Base-by-base conservation (phyloP, 64 coral and sea anemone species). In the Porites lutea region DNA sequence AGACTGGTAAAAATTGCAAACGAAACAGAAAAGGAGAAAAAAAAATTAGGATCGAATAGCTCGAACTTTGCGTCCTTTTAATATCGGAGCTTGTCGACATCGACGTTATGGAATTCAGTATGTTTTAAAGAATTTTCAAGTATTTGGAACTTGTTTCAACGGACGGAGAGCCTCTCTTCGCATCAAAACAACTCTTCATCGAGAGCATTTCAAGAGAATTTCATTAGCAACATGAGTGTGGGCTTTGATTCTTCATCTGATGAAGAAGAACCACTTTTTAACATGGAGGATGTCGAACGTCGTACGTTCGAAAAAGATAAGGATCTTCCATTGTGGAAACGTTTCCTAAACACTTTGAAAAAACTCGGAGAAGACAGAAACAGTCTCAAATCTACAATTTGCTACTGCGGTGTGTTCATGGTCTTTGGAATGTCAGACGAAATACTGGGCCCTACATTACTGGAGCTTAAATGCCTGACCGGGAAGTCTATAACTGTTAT, bases 351-450 rank as follows among this genome's bases (percentile, higher is more conserved):
- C 14, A 69, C 81, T 9, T 4, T 84, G 81, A 84, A 84, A 84
- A 84, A 84, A 69, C 81, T 84, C 2, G 95, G 92, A 9, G 92
- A 97, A n/a, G 85, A 87, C 13, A 71, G 74, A 44, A 90, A 90
- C 57, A 97, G 79, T 37, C 82, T 97, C 3, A 90, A 94, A 72
- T 88, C 92, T 22, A 94, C 95, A 16, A 68, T 97, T 1, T 97
- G 95, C 21, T 97, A 94, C 57, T 97, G 95, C n/a, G 95, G 95
- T 65, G 95, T 97, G 0, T 97, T 97, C 69, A 94, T 94, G 95
- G 95, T 97, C 48, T 97, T 97, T 83, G 95, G 95, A 14, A 97
- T 97, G 95, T 97, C 95, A 21, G 95, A 97, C 78, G 95, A 97
- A 69, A 93, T 97, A 4, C 52, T 97, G n/a, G 95, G 95, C 6